phyloP scores from a whole-genome alignment of 2,113 vertebrate genomes.

The Carettochelys insculpta region DNA sequence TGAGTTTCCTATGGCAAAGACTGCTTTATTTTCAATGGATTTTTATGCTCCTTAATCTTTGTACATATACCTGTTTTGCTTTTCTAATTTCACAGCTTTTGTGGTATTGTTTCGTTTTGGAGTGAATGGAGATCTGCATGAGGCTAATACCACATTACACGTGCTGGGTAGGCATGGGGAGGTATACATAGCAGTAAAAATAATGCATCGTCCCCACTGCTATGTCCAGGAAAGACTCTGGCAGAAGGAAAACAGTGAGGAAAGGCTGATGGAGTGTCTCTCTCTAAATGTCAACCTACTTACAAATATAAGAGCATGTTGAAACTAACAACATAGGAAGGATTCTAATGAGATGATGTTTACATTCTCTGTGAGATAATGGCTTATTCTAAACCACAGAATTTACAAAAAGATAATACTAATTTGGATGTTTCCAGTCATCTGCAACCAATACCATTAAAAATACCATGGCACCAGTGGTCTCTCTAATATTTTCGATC shows the following conservation, averaged over 20 bases:
- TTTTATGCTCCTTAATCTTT: not conserved
- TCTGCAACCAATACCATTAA: not conserved
- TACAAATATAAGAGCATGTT: not conserved
- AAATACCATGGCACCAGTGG: not conserved
- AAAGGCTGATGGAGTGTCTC: not conserved
- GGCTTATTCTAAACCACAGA: not conserved
- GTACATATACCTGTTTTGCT: not conserved
- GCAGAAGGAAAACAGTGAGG: not conserved
- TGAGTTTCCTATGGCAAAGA: not conserved
- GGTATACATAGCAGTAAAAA: too few relatives aligned
- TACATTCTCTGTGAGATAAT: not conserved
- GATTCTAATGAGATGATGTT: not conserved
- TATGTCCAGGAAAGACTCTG: too few relatives aligned
- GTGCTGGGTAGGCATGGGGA: not conserved
- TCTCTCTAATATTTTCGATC: too few relatives aligned
- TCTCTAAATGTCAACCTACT: not conserved
- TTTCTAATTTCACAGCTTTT: not conserved
- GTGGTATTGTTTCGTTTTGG: not conserved
- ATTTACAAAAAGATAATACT: not conserved
- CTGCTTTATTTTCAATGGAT: slow-evolving; percentile 2
- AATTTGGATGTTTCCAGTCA: not conserved
- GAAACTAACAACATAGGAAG: not conserved
- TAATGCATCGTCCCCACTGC: too few relatives aligned
- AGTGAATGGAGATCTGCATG: not conserved
- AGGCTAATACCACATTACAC: not conserved